Evolutionary conservation across 2,113 vertebrate species (phyloP).

Genomic region (Apodemus speciosus): DNA sequence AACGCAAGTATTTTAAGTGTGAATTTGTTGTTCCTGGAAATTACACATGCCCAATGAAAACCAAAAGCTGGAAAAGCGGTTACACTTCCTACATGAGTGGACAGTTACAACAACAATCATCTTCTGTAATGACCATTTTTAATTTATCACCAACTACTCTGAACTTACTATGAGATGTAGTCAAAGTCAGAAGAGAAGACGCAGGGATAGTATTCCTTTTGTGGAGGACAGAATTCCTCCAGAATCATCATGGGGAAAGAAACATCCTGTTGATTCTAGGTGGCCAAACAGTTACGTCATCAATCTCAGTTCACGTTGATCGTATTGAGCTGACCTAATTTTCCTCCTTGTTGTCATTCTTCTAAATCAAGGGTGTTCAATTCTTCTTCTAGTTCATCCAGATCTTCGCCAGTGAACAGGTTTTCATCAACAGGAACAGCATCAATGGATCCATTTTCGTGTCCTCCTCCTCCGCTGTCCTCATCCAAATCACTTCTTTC

Average conservation of each 20-base stretch:
- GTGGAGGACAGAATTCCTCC: constrained; percentile 74
- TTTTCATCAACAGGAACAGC: constrained; percentile 98
- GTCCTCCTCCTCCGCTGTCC: constrained; percentile 81
- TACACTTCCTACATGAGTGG: constrained; percentile 75
- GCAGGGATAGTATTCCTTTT: constrained; percentile 76
- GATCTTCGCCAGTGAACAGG: constrained; percentile 97
- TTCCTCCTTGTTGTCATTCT: constrained; percentile 86
- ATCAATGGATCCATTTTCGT: constrained; percentile 87
- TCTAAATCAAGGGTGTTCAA: constrained; percentile 95
- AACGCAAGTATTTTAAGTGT: constrained; percentile 62
- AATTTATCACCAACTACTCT: constrained; percentile 79
- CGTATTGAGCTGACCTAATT: constrained; percentile 72
- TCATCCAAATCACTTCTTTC: constrained; percentile 84
- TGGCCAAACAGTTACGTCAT: constrained; percentile 79
- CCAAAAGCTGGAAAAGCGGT: constrained; percentile 75
- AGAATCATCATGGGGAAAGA: constrained; percentile 81
- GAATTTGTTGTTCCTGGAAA: constrained; percentile 73
- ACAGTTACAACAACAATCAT: constrained; percentile 75
- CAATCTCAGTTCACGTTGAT: constrained; percentile 78
- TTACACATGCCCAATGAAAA: constrained; percentile 77
- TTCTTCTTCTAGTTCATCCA: constrained; percentile 98
- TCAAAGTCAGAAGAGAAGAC: constrained; percentile 80
- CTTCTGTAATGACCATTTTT: constrained; percentile 76
- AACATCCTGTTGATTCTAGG: constrained; percentile 81
- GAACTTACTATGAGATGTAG: constrained; percentile 83